Evolutionary conservation across 2,888 invertebrate species (phyloP).

Genomic region (Apamea sordens): DNA sequence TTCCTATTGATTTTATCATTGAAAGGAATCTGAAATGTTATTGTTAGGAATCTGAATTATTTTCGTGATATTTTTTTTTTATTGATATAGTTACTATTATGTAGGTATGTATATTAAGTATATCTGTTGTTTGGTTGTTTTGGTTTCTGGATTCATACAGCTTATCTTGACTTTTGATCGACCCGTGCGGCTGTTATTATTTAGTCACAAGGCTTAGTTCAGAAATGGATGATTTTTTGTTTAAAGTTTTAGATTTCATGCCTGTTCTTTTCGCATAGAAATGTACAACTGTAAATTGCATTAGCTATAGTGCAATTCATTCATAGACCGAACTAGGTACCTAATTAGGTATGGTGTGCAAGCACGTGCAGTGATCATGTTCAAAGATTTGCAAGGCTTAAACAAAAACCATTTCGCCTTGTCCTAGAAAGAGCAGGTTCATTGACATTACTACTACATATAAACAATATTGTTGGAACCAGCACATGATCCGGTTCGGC

Average conservation of each 20-base stretch:
- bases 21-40: not conserved
- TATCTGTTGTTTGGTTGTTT: not conserved
- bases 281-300: not conserved
- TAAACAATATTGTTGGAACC: slow-evolving; percentile 34
- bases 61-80: not conserved
- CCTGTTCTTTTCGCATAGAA: not conserved
- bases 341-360: slow-evolving; percentile 19
- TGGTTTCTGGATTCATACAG: not conserved
- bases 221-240: too few relatives aligned
- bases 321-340: slow-evolving; percentile 1
- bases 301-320: slow-evolving; percentile 16
- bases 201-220: not conserved
- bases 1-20: not conserved
- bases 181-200: not conserved
- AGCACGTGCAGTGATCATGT: slow-evolving; percentile 37
- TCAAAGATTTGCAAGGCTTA: slow-evolving; percentile 28
- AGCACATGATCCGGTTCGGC: slow-evolving; percentile 43
- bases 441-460: slow-evolving; percentile 58
- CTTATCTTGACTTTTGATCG: not conserved
- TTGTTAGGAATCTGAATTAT: too few relatives aligned
- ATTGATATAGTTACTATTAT: not conserved
- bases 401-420: slow-evolving; percentile 59
- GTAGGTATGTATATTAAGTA: too few relatives aligned
- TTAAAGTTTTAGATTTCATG: not conserved
- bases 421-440: slow-evolving; percentile 68